Evolutionary conservation across 2,888 invertebrate species (phyloP).

Genomic region (Nymphalis polychloros): DNA sequence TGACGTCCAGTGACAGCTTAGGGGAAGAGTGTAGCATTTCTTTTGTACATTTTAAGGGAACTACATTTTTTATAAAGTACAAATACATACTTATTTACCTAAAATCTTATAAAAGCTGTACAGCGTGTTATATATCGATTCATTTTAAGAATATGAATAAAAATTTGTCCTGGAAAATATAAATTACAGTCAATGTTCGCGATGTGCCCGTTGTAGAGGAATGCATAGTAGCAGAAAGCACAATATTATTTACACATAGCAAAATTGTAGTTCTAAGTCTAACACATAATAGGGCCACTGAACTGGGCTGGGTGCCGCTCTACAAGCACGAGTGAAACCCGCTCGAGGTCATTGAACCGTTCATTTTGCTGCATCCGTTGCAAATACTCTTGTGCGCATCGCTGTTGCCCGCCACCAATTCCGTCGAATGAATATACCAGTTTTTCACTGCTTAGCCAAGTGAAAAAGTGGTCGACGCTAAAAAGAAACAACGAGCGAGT

Average conservation of each 20-base stretch:
- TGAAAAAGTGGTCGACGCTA: slow-evolving; percentile 64
- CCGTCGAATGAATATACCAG: slow-evolving; percentile 65
- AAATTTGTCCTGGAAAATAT: not conserved
- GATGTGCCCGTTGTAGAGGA: not conserved
- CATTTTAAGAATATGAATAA: not conserved
- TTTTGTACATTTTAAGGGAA: slow-evolving; percentile 6
- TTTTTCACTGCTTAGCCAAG: slow-evolving; percentile 63
- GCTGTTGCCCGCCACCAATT: slow-evolving; percentile 71
- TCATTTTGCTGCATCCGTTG: slow-evolving; percentile 82
- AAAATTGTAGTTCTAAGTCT: slow-evolving; percentile 51
- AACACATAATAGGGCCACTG: slow-evolving; percentile 73
- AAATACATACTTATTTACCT: not conserved
- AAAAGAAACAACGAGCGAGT: slow-evolving; percentile 60
- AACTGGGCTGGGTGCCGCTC: slow-evolving; percentile 67
- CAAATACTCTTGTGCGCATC: slow-evolving; percentile 76
- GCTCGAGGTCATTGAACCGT: slow-evolving; percentile 77
- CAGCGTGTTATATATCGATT: not conserved
- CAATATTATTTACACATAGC: slow-evolving; percentile 46
- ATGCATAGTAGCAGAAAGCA: slow-evolving; percentile 4
- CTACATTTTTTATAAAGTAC: not conserved
- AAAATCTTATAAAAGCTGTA: not conserved
- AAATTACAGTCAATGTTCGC: not conserved
- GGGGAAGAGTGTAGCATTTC: slow-evolving; percentile 34
- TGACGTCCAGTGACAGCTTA: slow-evolving; percentile 61
- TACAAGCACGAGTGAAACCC: slow-evolving; percentile 79